These are phyloP conservation scores for Bergia puertoricense DNA, from an alignment of 92 coral and sea anemone genomes.

Conservation along the genomic window DNA sequence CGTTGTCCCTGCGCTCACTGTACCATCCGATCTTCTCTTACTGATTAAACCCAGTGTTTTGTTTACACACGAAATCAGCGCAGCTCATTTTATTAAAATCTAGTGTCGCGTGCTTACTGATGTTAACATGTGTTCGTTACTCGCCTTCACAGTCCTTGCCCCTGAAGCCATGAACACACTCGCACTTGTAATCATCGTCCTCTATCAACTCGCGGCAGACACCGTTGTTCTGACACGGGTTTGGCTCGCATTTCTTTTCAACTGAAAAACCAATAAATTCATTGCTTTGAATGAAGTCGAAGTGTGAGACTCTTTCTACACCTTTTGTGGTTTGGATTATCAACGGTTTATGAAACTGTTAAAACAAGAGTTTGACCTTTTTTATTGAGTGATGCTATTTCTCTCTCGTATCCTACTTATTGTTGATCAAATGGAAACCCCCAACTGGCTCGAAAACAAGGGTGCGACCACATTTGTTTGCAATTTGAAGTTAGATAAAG, in stretches of 20 bases:
- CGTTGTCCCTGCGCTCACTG: not conserved
- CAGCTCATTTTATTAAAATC: not conserved
- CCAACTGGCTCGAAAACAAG: too few species aligned
- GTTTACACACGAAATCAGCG: not conserved
- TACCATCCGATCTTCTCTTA: too few species aligned
- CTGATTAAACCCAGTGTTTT: not conserved
- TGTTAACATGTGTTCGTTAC: not conserved
- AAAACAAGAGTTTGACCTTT: too few species aligned
- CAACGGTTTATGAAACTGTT: too few species aligned
- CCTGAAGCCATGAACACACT: constrained; percentile 79
- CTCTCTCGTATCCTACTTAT: too few species aligned
- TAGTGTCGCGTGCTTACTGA: not conserved
- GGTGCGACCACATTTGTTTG: too few species aligned
- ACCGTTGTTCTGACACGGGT: constrained; percentile 94
- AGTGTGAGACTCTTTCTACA: not conserved
- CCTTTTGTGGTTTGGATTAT: not conserved
- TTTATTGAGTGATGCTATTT: too few species aligned
- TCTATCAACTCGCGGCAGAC: constrained; percentile 74
- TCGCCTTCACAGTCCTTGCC: constrained; percentile 88
- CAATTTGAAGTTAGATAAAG: too few species aligned
- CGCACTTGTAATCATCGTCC: constrained; percentile 88
- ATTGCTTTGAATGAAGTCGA: not conserved
- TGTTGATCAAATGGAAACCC: too few species aligned
- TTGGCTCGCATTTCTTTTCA: constrained; percentile 96
- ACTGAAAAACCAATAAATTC: constrained; percentile 43